Base-by-base conservation (phyloP, 2,797 vertebrate genomes). In the Bryconaethiops microstoma region DNA sequence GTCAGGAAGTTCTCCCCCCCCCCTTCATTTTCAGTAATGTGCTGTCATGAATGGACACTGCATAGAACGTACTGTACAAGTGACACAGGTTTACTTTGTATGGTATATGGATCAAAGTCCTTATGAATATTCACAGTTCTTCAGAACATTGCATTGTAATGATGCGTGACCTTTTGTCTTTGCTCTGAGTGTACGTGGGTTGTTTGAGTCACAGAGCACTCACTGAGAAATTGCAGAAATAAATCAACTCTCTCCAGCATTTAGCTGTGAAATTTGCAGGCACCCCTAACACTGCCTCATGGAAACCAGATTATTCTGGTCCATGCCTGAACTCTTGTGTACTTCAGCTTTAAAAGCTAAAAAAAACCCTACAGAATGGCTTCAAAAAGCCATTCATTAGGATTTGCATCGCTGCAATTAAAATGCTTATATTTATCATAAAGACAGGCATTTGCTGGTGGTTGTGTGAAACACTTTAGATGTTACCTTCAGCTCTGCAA, bases 91-190 rank as follows among this genome's bases (percentile, higher is more conserved):
- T 70, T 21, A 8, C 7, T 63, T 40, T 55, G 67, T 71, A 64
- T 45, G 7, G 9, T 23, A 29, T 76, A 42, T 64, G 60, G 23
- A 63, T 75, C 39, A 75, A 17, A 29, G 23, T 29, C 54, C 39
- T 23, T 78, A 63, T 29, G 23, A 65, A 74, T 60, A 75, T 63
- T 65, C 63, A 45, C 64, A 23, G 50, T 78, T 81, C 14, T 78
- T 86, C 84, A 74, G 78, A 68, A 69, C 78, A 81, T 81, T 74
- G 68, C 72, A 75, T 70, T 83, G 79, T 71, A 77, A 80, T 79
- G 83, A 83, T 82, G 76, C 68, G 45, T 88, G 83, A 86, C 81
- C 84, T 88, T 87, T 86, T 83, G 83, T 87, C 77, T 83, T 87
- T 83, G 84, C 81, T 74, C 52, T 67, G 65, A 81, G 78, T 82